A percentile compares a stretch with the other conserved stretches of the same genome.
Evolutionary conservation across 2,113 vertebrate species (phyloP).

Genomic region (Bothrops jararaca): DNA sequence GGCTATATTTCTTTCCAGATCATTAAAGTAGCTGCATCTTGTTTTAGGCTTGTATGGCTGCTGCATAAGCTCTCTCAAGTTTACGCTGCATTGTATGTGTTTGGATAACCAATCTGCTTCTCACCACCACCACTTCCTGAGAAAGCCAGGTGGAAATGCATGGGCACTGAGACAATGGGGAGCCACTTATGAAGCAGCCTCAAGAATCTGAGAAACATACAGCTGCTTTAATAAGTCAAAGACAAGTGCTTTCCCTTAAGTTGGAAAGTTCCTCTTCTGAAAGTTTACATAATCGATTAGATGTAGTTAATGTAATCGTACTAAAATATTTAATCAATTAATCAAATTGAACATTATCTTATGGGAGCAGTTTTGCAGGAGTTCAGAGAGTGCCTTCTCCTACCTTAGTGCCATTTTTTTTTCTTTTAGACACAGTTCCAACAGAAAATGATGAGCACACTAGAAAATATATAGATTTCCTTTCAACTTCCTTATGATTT

Average conservation of each 20-base stretch:
- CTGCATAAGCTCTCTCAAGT: background rate
- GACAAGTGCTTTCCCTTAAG: background rate
- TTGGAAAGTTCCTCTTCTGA: background rate
- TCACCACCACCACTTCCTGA: background rate
- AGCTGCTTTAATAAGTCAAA: background rate
- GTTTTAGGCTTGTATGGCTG: background rate
- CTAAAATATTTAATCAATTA: background rate
- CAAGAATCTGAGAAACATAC: background rate
- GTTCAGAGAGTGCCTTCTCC: background rate
- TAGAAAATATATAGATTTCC: background rate
- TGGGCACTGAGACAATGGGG: background rate
- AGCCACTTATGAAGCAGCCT: background rate
- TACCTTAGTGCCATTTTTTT: background rate
- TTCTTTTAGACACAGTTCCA: background rate
- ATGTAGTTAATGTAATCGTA: background rate
- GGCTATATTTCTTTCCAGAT: background rate
- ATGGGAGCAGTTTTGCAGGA: background rate
- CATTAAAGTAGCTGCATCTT: background rate
- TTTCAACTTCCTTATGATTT: background rate
- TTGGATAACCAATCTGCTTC: background rate
- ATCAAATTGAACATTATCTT: background rate
- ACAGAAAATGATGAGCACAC: background rate
- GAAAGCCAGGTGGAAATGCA: background rate
- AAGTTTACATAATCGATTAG: background rate
- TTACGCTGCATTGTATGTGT: background rate